Base-by-base conservation (phyloP, 2,888 invertebrate species). In the Pandemis heparana region DNA sequence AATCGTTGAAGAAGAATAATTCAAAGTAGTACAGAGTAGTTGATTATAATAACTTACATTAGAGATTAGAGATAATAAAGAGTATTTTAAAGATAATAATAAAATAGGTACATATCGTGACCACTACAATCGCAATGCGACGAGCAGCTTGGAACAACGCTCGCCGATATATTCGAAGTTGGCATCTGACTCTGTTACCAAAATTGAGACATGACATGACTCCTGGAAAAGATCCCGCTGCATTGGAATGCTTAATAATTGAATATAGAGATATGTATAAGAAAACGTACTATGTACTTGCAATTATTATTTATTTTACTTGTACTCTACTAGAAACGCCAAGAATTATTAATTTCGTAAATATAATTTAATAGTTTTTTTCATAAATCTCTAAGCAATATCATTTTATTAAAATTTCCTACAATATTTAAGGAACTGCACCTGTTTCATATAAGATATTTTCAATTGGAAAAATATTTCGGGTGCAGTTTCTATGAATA, bases 161-260 rank as follows among this genome's bases (percentile, higher is more conserved):
- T 7, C n/a, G n/a, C 16, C 16, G 38, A 67, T 32, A 53, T 65
- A 56, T 32, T 43, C n/a, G 12, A 38, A 70, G 38, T 69, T n/a
- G 70, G 63, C 56, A 12, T 67, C 18, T 46, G 46, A 63, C 53
- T 48, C 46, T 48, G 38, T 60, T 60, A 51, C 60, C 14, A 69
- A 60, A 71, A 61, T 70, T 81, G 78, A 79, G 81, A 82, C 79
- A 80, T 78, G 81, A 82, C 79, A 80, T 78, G 75, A 78, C 71
- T 70, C 80, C 77, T 81, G 81, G 80, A 77, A 80, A 80, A 85
- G 78, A 84, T 80, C 53, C 72, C 75, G 75, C 68, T 71, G 86
- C 79, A 87, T 85, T 93, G 93, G 93, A 93, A 93, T 93, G 93
- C 90, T 88, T 91, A 85, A 82, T 86, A 87, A 87, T 87, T 88